phyloP scores from a whole-genome alignment of 2,113 vertebrate genomes.

The Takifugu bimaculatus region DNA sequence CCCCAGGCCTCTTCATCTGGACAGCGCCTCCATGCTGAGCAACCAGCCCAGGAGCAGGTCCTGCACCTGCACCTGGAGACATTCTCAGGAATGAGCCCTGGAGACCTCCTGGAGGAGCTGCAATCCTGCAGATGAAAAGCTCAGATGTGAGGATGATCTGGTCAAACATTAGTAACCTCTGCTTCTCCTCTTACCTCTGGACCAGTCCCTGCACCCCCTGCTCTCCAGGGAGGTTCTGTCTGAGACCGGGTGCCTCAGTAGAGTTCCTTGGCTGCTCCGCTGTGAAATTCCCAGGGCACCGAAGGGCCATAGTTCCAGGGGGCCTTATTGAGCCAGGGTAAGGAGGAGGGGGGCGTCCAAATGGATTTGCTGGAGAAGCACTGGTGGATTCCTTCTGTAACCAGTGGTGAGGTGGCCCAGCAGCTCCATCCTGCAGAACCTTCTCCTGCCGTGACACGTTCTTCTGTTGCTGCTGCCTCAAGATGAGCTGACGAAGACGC shows the following conservation, averaged over 20 bases:
- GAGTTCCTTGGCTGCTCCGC: conserved; percentile 59
- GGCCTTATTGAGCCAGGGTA: conserved; percentile 83
- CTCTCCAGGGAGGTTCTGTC: conserved; percentile 61
- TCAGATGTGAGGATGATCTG: no score
- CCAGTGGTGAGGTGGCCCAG: conserved; percentile 24
- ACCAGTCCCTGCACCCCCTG: conserved; percentile 75
- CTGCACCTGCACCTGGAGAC: conserved; percentile 72
- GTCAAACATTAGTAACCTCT: background rate
- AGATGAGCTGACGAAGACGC: conserved; percentile 89
- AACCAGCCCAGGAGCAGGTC: conserved; percentile 51
- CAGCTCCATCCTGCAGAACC: conserved; percentile 72
- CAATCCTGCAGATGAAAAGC: conserved; percentile 69
- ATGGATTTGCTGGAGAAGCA: conserved; percentile 59
- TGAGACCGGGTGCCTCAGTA: conserved; percentile 71
- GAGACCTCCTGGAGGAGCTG: conserved; percentile 71
- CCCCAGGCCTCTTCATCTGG: conserved; percentile 80
- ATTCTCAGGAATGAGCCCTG: conserved; percentile 82
- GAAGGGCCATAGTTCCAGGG: conserved; percentile 17
- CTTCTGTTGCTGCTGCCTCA: conserved; percentile 93
- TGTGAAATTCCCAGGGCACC: conserved; percentile 37
- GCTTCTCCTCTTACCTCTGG: conserved; percentile 72
- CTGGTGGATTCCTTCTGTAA: background rate
- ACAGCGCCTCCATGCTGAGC: conserved; percentile 66
- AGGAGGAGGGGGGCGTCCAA: conserved; percentile 88
- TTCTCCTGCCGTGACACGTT: conserved; percentile 86